Evolutionary conservation across 2,888 invertebrate genomes (phyloP).

Genomic region (Calameuta filiformis): DNA sequence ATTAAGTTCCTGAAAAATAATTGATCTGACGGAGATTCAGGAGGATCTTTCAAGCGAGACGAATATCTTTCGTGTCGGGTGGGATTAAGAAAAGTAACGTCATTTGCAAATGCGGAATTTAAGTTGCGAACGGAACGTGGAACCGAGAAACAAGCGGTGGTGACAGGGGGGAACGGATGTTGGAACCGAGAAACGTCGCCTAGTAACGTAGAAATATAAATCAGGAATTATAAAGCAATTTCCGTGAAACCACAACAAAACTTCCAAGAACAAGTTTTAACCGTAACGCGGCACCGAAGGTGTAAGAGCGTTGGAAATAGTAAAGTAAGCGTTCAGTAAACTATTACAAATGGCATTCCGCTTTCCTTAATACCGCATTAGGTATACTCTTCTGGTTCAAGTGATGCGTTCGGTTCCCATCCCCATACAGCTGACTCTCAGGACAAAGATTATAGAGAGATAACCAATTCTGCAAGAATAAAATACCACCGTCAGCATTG

Average conservation of each 20-base stretch:
- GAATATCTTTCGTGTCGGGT: neutral
- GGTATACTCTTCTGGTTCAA: slow-evolving; percentile 28
- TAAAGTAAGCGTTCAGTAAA: slow-evolving; percentile 35
- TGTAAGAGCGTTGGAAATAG: slow-evolving; percentile 15
- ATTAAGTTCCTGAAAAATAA: neutral
- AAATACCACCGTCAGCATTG: slow-evolving; percentile 28
- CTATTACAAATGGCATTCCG: slow-evolving; percentile 45
- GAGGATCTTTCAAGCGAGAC: neutral
- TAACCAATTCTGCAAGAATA: neutral
- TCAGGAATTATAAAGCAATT: slow-evolving; percentile 58
- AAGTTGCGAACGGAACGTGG: neutral
- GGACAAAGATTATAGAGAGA: slow-evolving; percentile 1
- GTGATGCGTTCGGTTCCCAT: neutral
- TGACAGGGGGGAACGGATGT: neutral
- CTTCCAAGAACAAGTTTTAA: slow-evolving; percentile 26
- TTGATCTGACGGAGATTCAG: neutral
- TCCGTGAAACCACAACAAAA: slow-evolving; percentile 47
- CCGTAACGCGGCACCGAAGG: slow-evolving; percentile 13
- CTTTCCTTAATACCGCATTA: slow-evolving; percentile 49
- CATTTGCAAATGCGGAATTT: slow-evolving; percentile 20
- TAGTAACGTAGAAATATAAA: slow-evolving; percentile 39
- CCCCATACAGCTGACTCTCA: neutral
- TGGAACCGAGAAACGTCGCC: neutral
- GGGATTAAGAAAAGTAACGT: slow-evolving; percentile 25
- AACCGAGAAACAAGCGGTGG: neutral